Base-by-base conservation (phyloP, 2,888 invertebrate species). In the Trachelus tabidus region DNA sequence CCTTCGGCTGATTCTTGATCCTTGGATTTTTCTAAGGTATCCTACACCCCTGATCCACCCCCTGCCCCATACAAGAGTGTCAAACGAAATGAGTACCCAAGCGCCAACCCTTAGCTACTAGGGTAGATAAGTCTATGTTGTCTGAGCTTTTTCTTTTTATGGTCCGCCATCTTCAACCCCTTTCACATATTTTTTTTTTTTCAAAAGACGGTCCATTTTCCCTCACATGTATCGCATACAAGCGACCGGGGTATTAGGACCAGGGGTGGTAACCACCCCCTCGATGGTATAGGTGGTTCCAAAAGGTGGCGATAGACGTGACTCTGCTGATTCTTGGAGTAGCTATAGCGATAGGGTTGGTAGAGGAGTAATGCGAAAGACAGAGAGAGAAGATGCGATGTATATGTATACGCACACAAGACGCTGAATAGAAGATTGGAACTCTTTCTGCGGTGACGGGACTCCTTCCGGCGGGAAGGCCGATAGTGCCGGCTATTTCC, bases 401-500 rank as follows among this genome's bases (percentile, higher is more conserved):
- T 3, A 56, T 9, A 23, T 23, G 2, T 23, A 40, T 15, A 40
- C 9, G 23, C 2, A 56, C 9, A 77, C 40, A 79, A 83, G 84
- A 86, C 77, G 80, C 82, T 91, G 90, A 91, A 91, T 90, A 88
- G 91, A 91, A 91, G 91, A 91, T 91, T 91, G 91, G 89, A 90
- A 91, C 88, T 91, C 90, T 91, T 91, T 90, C 89, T 90, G 88
- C 83, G 89, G 85, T 88, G 90, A 88, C 89, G 89, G 87, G 84
- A 87, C 87, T 87, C 88, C 90, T 90, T 90, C 91, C 91, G 90
- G 89, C 87, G 81, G 86, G 87, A 86, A 85, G 86, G 85, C 89
- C 88, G 91, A 91, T 91, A 91, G 90, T 90, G 87, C 89, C 88
- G 90, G 91, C 90, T 91, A 91, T 91, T 91, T 91, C 91, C 91